These are phyloP conservation scores for Sardina pilchardus DNA, from an alignment of 2,113 vertebrate genomes.

Conservation along the genomic window DNA sequence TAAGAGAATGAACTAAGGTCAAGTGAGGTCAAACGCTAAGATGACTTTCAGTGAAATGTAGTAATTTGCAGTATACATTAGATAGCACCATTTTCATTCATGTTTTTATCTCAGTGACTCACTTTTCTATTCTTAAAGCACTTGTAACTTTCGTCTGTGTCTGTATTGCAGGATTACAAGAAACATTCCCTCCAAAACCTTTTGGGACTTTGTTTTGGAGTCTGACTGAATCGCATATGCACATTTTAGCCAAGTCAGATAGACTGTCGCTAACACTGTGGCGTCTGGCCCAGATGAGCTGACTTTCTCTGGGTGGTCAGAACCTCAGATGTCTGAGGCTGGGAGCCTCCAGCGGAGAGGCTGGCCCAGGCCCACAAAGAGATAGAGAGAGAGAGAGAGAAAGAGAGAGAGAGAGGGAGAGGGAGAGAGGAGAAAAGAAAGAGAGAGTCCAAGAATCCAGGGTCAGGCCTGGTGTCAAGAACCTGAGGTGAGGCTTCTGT, in stretches of 20 bases:
- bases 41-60: not conserved
- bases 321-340: slow-evolving; percentile 32
- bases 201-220: not conserved
- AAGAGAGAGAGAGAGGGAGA: slow-evolving; percentile 34
- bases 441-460: slow-evolving; percentile 11
- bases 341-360: slow-evolving; percentile 36
- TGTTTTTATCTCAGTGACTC: not conserved
- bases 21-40: not conserved
- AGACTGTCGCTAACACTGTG: not conserved
- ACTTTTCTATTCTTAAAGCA: not conserved
- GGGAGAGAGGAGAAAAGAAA: slow-evolving; percentile 15
- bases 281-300: slow-evolving; percentile 31
- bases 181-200: not conserved
- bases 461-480: slow-evolving; percentile 51
- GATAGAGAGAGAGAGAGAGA: slow-evolving; percentile 26
- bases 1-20: not conserved
- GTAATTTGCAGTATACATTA: not conserved
- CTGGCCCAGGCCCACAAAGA: slow-evolving; percentile 39
- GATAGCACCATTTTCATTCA: not conserved
- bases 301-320: slow-evolving; percentile 46
- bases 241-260: not conserved
- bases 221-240: not conserved
- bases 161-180: not conserved
- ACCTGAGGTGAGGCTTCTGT: slow-evolving; percentile 38
- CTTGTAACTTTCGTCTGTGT: not conserved